phyloP scores from a whole-genome alignment of 1,140 invertebrate genomes.

The Bombus fervidus region DNA sequence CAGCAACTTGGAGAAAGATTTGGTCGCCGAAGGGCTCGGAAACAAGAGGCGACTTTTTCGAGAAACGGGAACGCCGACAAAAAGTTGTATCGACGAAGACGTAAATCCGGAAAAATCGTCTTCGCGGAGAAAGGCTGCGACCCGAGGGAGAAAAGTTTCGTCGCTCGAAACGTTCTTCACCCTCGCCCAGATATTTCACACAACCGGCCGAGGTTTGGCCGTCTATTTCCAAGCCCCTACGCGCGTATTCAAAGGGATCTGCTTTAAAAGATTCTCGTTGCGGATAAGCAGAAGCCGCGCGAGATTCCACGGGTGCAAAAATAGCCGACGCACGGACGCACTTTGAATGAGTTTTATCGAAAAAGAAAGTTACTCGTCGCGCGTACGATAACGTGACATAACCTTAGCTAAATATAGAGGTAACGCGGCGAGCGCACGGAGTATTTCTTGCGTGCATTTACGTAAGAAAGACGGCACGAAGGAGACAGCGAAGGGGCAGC shows the following conservation, averaged over 20 bases:
- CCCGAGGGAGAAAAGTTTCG: neutral
- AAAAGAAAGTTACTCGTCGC: too few relatives aligned
- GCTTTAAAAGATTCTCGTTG: neutral
- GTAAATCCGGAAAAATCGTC: too few relatives aligned
- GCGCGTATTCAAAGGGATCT: neutral
- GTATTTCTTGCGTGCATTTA: constrained; percentile 4
- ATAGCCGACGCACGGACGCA: neutral
- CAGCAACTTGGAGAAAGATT: too few relatives aligned
- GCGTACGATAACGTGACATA: constrained; percentile 18
- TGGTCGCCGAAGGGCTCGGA: too few relatives aligned
- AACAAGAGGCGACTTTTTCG: too few relatives aligned
- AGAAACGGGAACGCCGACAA: too few relatives aligned
- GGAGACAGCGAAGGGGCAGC: neutral
- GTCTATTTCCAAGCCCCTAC: neutral
- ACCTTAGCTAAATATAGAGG: constrained; percentile 21
- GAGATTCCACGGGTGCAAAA: neutral
- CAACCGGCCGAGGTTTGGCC: too few relatives aligned
- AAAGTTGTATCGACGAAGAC: too few relatives aligned
- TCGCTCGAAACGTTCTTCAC: neutral
- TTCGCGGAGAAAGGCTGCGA: neutral
- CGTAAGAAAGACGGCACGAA: neutral
- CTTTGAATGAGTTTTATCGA: constrained; percentile 14
- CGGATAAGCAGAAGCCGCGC: neutral
- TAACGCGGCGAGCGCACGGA: neutral
- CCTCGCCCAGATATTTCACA: too few relatives aligned